Conservation (phyloP, 2,113 vertebrate species). For the Vulpes lagopus region DNA sequence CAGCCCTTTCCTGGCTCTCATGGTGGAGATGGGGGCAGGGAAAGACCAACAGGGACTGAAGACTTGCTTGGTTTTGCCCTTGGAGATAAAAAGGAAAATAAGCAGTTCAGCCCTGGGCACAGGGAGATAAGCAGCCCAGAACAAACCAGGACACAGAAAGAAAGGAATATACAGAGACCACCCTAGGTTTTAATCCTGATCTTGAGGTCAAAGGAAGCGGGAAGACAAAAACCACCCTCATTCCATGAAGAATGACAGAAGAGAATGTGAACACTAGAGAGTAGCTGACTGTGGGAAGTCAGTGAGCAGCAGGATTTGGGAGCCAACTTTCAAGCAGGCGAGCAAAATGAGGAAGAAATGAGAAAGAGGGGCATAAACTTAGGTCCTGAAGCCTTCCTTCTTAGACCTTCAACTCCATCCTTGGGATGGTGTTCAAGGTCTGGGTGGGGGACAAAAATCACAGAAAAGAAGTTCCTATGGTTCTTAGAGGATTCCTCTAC, state of each 20-base stretch:
- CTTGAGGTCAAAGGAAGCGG: conserved; percentile 61
- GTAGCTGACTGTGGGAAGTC: conserved; percentile 32
- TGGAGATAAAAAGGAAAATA: conserved; percentile 67
- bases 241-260: conserved; percentile 71
- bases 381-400: conserved; percentile 59
- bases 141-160: conserved; percentile 57
- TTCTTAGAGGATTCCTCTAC: conserved; percentile 49
- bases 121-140: conserved; percentile 65
- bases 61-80: conserved; percentile 55
- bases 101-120: conserved; percentile 49
- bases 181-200: conserved; percentile 61
- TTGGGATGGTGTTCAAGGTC: conserved; percentile 55
- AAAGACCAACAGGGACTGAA: conserved; percentile 66
- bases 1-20: conserved; percentile 58
- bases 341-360: conserved; percentile 71
- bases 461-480: conserved; percentile 61
- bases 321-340: conserved; percentile 65
- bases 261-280: conserved; percentile 68
- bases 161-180: conserved; percentile 38
- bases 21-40: neutral
- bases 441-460: conserved; percentile 55
- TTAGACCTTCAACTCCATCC: conserved; percentile 59
- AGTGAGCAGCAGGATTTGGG: conserved; percentile 53
- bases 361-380: conserved; percentile 62
- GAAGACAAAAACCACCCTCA: conserved; percentile 69